These are phyloP conservation scores for Boleophthalmus pectinirostris DNA, from an alignment of 2,113 vertebrate species.

Conservation along the genomic window DNA sequence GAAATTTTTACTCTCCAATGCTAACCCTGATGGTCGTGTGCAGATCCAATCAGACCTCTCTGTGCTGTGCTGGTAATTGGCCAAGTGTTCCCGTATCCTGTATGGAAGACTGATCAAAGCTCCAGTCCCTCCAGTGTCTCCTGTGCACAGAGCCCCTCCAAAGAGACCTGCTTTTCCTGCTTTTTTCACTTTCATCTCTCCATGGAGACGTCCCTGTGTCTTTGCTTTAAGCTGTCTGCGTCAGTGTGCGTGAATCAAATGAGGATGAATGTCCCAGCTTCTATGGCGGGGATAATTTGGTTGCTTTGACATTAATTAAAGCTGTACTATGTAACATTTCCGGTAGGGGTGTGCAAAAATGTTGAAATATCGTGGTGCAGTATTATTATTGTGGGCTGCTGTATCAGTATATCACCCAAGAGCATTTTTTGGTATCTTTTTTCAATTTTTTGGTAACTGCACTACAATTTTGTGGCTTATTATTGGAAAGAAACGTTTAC, in stretches of 20 bases:
- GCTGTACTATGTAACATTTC: too few species aligned
- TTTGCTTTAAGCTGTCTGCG: conserved; percentile 48
- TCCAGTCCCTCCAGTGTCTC: conserved; percentile 45
- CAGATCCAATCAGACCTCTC: conserved; percentile 25
- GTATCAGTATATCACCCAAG: too few species aligned
- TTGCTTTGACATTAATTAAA: conserved; percentile 39
- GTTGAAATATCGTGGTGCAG: too few species aligned
- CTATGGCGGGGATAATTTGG: conserved; percentile 48
- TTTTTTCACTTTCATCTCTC: conserved; percentile 65
- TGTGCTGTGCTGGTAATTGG: conserved; percentile 44
- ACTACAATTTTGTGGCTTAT: too few species aligned
- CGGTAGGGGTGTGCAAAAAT: too few species aligned
- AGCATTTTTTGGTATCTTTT: too few species aligned
- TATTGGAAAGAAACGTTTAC: too few species aligned
- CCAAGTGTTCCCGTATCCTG: conserved; percentile 51
- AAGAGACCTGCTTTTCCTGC: conserved; percentile 50
- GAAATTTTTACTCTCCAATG: conserved; percentile 3
- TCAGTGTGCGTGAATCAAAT: conserved; percentile 39
- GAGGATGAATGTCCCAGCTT: conserved; percentile 34
- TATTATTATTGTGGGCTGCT: too few species aligned
- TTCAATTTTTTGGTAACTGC: too few species aligned
- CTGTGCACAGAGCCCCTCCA: conserved; percentile 40
- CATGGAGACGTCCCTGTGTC: conserved; percentile 39
- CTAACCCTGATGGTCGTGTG: conserved; percentile 28
- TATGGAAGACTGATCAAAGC: conserved; percentile 68